Evolutionary conservation across 2,113 vertebrate genomes (phyloP), one percentile per base, ranked within the genome.

Genomic region (Dunckerocampus dactyliophorus): DNA sequence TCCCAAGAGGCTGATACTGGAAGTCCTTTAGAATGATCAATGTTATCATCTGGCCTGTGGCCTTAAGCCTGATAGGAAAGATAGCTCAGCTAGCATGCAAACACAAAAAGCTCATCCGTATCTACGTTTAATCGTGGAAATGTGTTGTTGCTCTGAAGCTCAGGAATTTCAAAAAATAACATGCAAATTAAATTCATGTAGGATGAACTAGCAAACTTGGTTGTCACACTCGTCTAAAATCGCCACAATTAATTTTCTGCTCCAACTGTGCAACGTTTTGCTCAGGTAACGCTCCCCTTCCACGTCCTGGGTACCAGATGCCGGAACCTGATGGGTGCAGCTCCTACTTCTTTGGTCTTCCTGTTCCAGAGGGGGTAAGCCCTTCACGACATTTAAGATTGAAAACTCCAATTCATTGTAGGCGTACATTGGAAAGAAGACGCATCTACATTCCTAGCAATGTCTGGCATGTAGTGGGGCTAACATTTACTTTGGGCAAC

Each of bases 311-410:
- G 53, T 98, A 91, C 85, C 91, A 94, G 71, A 86, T 92, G 59
- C 92, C 94, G 20, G 93, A 94, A 55, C 95, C 95, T 47, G 89
- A 98, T 0, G 95, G 95, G 63, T 98, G 95, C 42, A 89, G 90
- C 69, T 93, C 95, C 72, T 91, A 95, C 77, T 97, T 98, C 80
- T 89, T 98, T 74, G 95, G 95, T 74, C 89, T 98, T 79, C 95
- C 96, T 82, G 78, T 96, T 89, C 95, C 94, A 19, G 88, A 93
- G 43, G 92, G 90, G 87, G 93, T 94, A 91, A 12, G 57, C 16
- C 5, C 20, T 15, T 46, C 19, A 22, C 16, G 13, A 37, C 55
- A 21, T 57, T 45, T 16, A 43, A 17, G 15, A 8, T 7, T 1
- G 3, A 4, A 5, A 0, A 3, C 3, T 8, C 17, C 28, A 52